These are phyloP conservation scores for Limenitis camilla DNA, from an alignment of 2,888 invertebrate species.

Conservation along the genomic window DNA sequence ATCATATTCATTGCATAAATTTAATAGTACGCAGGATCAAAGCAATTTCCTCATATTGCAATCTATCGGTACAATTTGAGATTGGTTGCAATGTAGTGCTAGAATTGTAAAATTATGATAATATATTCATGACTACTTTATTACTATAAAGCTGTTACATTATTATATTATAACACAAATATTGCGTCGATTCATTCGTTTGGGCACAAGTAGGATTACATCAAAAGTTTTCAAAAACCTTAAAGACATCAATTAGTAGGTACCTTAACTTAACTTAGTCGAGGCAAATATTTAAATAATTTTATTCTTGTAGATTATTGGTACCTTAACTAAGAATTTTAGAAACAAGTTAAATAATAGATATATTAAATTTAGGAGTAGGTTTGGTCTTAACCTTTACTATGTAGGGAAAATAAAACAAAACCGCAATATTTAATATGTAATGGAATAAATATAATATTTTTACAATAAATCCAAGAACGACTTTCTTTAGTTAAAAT, in stretches of 20 bases:
- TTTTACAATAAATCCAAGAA: too few relatives aligned
- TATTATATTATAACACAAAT: conserved; percentile 3
- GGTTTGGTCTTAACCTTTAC: too few relatives aligned
- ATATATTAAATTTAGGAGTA: too few relatives aligned
- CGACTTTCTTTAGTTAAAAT: too few relatives aligned
- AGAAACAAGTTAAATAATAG: too few relatives aligned
- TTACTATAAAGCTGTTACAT: conserved; percentile 7
- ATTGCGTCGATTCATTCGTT: background rate
- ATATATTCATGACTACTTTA: conserved; percentile 21
- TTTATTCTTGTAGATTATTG: too few relatives aligned
- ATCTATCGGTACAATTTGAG: conserved; percentile 3
- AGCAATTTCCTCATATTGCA: conserved; percentile 6
- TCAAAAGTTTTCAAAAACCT: background rate
- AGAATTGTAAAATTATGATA: conserved; percentile 22
- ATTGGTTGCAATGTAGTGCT: conserved; percentile 15
- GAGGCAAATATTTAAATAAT: too few relatives aligned
- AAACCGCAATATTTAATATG: too few relatives aligned
- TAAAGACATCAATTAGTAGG: background rate
- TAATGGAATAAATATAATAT: too few relatives aligned
- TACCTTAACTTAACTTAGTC: too few relatives aligned
- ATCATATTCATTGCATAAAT: background rate
- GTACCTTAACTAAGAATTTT: too few relatives aligned
- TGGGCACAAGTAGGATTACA: background rate
- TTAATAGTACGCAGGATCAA: conserved; percentile 1
- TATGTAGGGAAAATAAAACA: too few relatives aligned